Evolutionary conservation across 2,888 invertebrate genomes (phyloP).

Genomic region (Drosophila ochracea): DNA sequence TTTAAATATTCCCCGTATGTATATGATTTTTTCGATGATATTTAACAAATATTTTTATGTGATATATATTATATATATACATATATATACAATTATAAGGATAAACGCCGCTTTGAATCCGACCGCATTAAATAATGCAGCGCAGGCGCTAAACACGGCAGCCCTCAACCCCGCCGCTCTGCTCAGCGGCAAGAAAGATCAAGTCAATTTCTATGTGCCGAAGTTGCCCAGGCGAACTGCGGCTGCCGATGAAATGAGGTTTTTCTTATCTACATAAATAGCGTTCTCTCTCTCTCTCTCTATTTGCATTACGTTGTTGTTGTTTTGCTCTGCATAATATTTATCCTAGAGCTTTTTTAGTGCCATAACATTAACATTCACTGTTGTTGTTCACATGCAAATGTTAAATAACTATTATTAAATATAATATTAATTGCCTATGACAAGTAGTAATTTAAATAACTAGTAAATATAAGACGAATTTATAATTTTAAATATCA

Average conservation of each 20-base stretch:
- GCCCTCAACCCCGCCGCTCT: slow-evolving; percentile 79
- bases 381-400: background rate
- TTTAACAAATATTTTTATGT: slow-evolving; percentile 22
- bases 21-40: background rate
- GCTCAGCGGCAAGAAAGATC: slow-evolving; percentile 82
- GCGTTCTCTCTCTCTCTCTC: background rate
- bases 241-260: slow-evolving; percentile 77
- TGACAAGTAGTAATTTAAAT: slow-evolving; percentile 1
- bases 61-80: slow-evolving; percentile 50
- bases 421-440: background rate
- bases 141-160: slow-evolving; percentile 79
- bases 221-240: slow-evolving; percentile 77
- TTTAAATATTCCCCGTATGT: slow-evolving; percentile 22
- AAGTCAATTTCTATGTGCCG: slow-evolving; percentile 82
- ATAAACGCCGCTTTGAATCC: slow-evolving; percentile 81
- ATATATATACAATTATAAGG: slow-evolving; percentile 58
- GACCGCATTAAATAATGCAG: slow-evolving; percentile 79
- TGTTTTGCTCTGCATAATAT: background rate
- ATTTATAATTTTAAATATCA: background rate
- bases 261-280: slow-evolving; percentile 50
- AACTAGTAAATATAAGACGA: background rate
- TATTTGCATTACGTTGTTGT: background rate
- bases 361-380: background rate
- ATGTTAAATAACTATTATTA: background rate
- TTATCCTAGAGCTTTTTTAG: background rate